Conservation (phyloP, 2,888 invertebrate genomes). For the Eristalinus aeneus region DNA sequence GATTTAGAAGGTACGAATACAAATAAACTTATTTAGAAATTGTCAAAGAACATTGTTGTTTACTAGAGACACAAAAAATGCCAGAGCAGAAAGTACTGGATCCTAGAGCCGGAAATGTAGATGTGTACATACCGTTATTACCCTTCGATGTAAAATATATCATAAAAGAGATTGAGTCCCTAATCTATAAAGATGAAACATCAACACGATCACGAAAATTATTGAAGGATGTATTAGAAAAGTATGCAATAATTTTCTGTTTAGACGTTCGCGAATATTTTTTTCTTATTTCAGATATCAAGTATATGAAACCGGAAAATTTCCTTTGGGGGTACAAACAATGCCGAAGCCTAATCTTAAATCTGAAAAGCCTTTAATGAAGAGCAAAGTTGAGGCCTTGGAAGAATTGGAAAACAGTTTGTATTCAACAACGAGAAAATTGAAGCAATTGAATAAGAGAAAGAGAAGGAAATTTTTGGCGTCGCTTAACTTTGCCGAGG, state of each 20-base stretch:
- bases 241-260: constrained; percentile 78
- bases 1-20: constrained; percentile 79
- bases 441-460: constrained; percentile 81
- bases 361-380: constrained; percentile 74
- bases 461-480: constrained; percentile 77
- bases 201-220: constrained; percentile 83
- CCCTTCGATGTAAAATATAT: constrained; percentile 84
- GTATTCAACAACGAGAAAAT: constrained; percentile 76
- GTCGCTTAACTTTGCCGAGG: constrained; percentile 76
- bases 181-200: constrained; percentile 81
- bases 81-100: constrained; percentile 81
- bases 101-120: constrained; percentile 90
- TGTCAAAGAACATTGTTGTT: not conserved
- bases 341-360: constrained; percentile 80
- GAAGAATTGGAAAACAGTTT: constrained; percentile 82
- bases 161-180: constrained; percentile 81
- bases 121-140: constrained; percentile 87
- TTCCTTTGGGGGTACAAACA: constrained; percentile 85
- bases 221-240: constrained; percentile 82
- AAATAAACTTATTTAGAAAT: not conserved
- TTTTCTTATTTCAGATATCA: constrained; percentile 82
- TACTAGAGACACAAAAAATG: constrained; percentile 9
- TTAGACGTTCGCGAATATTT: not conserved
- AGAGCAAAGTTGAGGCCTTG: constrained; percentile 79
- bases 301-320: constrained; percentile 83